Evolutionary conservation across 2,888 invertebrate species (phyloP), one percentile per base, ranked within the genome.

Genomic region (Perizoma affinitatum): DNA sequence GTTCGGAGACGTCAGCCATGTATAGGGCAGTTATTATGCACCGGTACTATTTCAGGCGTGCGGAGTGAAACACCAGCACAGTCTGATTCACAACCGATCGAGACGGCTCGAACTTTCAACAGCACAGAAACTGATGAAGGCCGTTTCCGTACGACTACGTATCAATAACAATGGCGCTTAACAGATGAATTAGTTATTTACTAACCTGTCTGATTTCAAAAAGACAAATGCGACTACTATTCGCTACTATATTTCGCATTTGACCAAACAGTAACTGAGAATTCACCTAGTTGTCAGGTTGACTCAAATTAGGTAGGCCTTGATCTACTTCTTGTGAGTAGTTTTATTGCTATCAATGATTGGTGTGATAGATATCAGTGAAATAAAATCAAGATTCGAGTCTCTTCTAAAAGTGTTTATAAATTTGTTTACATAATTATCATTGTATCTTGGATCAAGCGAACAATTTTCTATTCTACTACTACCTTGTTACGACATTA

Each of bases 41-140:
- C 82, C 84, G 84, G 56, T 61, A 84, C 80, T 87, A 84, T 87
- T 90, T 88, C 87, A 87, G 84, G 79, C 86, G 80, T 71, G 75
- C 74, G 72, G 77, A 73, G 80, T 83, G 82, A 83, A 86, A 81
- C 78, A 80, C 80, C 76, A 80, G 75, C 82, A 82, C 84, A 83
- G 74, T 85, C 87, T 86, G 88, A 86, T 85, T 89, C 90, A 89
- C 82, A 78, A 75, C 75, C 77, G 74, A 73, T 72, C 79, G 75
- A 77, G 76, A 76, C 77, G 70, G 74, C 75, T 76, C 79, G 80
- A 81, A 82, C 83, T 89, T 90, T 87, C 88, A 79, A 90, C 86
- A 82, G 74, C 73, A 80, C 79, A 75, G 78, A 82, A 80, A 81
- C 74, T 74, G 70, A 78, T 75, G 89, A 89, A 90, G 90, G 90